A percentile compares a stretch with the other conserved stretches of the same genome.
These are phyloP conservation scores for Phymorhynchus buccinoides DNA, from an alignment of 1,140 invertebrate genomes.

Conservation along the genomic window DNA sequence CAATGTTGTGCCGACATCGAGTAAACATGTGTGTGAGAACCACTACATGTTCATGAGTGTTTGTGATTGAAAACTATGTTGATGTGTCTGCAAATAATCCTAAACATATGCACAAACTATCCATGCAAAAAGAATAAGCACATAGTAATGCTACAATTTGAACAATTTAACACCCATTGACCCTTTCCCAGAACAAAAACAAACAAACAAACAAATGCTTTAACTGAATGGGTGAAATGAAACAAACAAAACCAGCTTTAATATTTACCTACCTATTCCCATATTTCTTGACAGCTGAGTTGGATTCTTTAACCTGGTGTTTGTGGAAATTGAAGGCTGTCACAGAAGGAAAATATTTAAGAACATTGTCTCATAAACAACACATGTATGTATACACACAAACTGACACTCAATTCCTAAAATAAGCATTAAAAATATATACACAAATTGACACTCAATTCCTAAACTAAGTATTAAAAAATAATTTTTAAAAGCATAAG, in stretches of 20 bases:
- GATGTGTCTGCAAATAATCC: no score
- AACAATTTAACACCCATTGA: not conserved
- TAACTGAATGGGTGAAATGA: not conserved
- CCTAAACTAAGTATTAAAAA: no score
- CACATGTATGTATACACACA: no score
- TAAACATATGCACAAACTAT: no score
- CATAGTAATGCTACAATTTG: not conserved
- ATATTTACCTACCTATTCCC: not conserved
- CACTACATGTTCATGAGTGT: no score
- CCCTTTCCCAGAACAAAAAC: not conserved
- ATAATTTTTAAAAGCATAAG: no score
- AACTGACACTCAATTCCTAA: no score
- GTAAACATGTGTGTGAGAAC: not conserved
- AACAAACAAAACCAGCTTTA: not conserved
- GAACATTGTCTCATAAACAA: no score
- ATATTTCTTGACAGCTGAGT: not conserved
- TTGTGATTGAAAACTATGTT: no score
- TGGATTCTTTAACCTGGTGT: slow-evolving; percentile 1
- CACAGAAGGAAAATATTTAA: not conserved
- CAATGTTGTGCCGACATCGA: not conserved
- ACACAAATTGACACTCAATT: no score
- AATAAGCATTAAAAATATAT: no score
- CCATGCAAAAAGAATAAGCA: no score
- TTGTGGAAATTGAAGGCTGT: not conserved
- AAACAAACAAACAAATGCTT: not conserved